Percentiles rank a stretch among this genome's conserved stretches.
phyloP scores from a whole-genome alignment of 2,113 vertebrate species.

The Gallinago undulata region DNA sequence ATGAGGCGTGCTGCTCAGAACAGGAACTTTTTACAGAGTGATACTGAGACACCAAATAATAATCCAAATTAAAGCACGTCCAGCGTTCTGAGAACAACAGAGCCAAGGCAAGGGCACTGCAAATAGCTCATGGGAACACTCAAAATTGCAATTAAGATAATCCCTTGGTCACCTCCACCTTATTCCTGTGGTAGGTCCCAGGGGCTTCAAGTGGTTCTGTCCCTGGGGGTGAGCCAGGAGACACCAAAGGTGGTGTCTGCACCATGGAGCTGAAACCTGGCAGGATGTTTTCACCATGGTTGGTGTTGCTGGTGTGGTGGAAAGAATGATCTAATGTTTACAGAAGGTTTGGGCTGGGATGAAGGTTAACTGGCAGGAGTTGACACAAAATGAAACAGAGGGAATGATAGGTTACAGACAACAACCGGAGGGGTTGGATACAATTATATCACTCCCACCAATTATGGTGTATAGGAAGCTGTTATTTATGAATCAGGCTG shows the following conservation, averaged over 20 bases:
- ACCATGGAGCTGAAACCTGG: neutral
- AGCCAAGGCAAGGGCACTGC: neutral
- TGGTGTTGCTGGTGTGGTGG: neutral
- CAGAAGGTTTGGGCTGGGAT: neutral
- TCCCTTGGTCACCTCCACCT: neutral
- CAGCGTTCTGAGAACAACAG: neutral
- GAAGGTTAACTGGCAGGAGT: neutral
- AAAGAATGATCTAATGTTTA: neutral
- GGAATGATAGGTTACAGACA: neutral
- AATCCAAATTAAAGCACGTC: neutral
- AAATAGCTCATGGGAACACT: neutral
- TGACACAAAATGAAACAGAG: neutral
- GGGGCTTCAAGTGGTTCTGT: neutral
- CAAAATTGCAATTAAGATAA: neutral
- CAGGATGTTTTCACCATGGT: neutral
- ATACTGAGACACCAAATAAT: neutral
- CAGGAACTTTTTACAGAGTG: neutral
- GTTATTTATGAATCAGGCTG: neutral
- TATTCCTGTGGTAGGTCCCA: neutral
- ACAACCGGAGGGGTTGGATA: neutral
- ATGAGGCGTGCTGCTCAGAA: neutral
- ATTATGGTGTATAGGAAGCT: neutral
- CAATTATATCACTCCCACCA: neutral
- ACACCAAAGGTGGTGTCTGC: neutral
- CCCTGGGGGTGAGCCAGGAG: neutral